Evolutionary conservation across 2,888 invertebrate species (phyloP).

Genomic region (Alentia gelatinosa): DNA sequence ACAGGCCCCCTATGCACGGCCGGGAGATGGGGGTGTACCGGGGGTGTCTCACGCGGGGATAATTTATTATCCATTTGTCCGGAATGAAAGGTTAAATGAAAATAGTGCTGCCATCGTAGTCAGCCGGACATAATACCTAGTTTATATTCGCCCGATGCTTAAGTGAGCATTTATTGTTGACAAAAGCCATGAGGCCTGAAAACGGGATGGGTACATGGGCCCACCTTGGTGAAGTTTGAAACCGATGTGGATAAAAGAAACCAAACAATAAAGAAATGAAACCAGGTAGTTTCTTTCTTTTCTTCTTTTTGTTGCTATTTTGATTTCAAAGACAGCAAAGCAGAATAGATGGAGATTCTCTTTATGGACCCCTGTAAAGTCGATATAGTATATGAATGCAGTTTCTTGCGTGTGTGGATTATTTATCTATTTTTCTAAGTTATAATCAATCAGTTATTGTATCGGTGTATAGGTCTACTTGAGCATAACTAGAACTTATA

Average conservation of each 20-base stretch:
- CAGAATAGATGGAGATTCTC: too few species aligned
- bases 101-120: constrained; percentile 25
- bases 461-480: too few species aligned
- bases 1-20: background rate
- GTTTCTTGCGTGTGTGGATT: background rate
- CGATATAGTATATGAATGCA: background rate
- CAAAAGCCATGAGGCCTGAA: constrained; percentile 21
- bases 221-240: background rate
- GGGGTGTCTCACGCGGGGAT: background rate
- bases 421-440: too few species aligned
- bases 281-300: background rate
- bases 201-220: background rate
- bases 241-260: too few species aligned
- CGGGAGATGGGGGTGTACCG: background rate
- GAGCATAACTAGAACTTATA: too few species aligned
- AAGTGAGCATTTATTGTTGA: constrained; percentile 50
- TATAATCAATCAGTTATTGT: too few species aligned
- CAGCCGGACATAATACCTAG: constrained; percentile 25
- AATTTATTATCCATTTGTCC: constrained; percentile 49
- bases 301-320: too few species aligned
- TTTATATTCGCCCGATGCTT: constrained; percentile 43
- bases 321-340: too few species aligned
- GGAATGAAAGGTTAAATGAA: constrained; percentile 47
- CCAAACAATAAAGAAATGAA: too few species aligned
- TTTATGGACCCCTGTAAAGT: background rate